Evolutionary conservation across 2,113 vertebrate species (phyloP), one percentile per base, ranked within the genome.

Genomic region (Triplophysa rosa): DNA sequence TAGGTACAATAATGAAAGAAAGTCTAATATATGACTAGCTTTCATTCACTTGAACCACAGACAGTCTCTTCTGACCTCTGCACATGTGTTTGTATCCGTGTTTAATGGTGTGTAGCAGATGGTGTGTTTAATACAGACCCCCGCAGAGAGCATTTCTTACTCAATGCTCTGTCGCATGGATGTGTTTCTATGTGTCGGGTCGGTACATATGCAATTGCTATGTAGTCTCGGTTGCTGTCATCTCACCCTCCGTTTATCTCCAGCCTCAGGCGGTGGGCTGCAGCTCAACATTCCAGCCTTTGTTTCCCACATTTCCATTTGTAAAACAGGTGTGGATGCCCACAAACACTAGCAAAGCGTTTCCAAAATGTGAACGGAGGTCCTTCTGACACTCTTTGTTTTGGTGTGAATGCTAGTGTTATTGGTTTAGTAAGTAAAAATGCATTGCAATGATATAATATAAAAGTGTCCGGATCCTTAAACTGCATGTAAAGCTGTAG

Each of bases 271-370:
- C 23, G 40, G 59, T 63, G 59, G 72, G 37, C 37, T 49, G 72
- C 58, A 14, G 72, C 72, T 74, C 40, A 19, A 17, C 56, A 74
- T 74, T 74, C 58, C 58, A 26, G 58, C 58, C 12, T 74, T 74
- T 63, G 23, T 74, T 59, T 63, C 16, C 58, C 26, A 45, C 37
- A 45, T 74, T 74, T 74, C 72, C 72, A 26, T 62, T 74, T 74
- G 58, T 63, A 29, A 62, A 74, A 74, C 72, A 74, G 72, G 72
- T 74, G 72, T 74, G 72, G 72, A 74, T 74, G 21, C 21, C 10
- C 1, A 47, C 42, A 42, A 16, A 26, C 13, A 7, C 10, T 14
- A 45, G 33, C 54, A 62, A 29, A 3, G 29, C 17, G 56, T 21
- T 73, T 73, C 21, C 8, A 23, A 23, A 42, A 61, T 72, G 68